Conservation (phyloP, 2,797 vertebrate species). For the Enteromius thamalakanensis region DNA sequence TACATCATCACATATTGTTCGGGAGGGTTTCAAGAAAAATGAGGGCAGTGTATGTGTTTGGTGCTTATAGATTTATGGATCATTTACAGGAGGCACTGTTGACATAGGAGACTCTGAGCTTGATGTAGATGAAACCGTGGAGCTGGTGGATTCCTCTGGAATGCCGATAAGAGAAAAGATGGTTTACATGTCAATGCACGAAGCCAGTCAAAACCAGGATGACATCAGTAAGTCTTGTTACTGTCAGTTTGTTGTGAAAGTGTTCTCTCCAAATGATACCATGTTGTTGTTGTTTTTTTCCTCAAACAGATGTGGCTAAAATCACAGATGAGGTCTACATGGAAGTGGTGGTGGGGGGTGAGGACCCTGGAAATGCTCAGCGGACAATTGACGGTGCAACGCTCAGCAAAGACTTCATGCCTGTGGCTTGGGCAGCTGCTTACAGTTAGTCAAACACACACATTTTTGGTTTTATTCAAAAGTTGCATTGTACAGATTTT, state of each 20-base stretch:
- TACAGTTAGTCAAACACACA: constrained; percentile 75
- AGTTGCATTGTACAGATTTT: not conserved
- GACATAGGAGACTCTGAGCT: constrained; percentile 88
- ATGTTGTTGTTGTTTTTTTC: not conserved
- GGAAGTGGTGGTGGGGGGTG: constrained; percentile 89
- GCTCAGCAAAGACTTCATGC: constrained; percentile 85
- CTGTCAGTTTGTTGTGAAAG: not conserved
- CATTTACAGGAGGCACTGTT: constrained; percentile 82
- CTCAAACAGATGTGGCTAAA: constrained; percentile 81
- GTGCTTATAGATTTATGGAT: constrained; percentile 9
- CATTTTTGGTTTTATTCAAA: not conserved
- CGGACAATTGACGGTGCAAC: constrained; percentile 81
- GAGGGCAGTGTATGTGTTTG: constrained; percentile 3
- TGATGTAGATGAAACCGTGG: constrained; percentile 83
- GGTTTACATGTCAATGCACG: constrained; percentile 90
- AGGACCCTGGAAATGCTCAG: constrained; percentile 82
- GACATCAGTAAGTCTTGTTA: constrained; percentile 82
- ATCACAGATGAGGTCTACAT: constrained; percentile 91
- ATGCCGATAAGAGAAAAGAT: constrained; percentile 86
- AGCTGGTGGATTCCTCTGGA: constrained; percentile 80
- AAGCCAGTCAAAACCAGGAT: constrained; percentile 85
- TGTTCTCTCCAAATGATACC: not conserved
- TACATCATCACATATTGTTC: too few relatives aligned
- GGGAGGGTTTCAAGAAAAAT: too few relatives aligned
- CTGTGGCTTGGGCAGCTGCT: constrained; percentile 88